These are phyloP conservation scores for Pseudochirops corinnae DNA, from an alignment of 2,797 vertebrate species.

Conservation along the genomic window DNA sequence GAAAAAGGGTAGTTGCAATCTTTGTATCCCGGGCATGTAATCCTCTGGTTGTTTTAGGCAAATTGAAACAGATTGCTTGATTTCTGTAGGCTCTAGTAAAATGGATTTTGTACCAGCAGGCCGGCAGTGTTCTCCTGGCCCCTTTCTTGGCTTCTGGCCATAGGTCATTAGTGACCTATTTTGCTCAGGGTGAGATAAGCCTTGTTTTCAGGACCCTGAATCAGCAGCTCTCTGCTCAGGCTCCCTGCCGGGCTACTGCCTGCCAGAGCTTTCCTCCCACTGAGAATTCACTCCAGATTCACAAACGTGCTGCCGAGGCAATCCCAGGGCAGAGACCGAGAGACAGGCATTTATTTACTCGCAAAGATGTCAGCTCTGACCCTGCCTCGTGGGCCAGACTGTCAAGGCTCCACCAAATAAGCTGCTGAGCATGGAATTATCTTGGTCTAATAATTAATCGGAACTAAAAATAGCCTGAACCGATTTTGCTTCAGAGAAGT, in stretches of 20 bases:
- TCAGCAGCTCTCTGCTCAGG: slow-evolving; percentile 81
- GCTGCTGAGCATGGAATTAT: slow-evolving; percentile 74
- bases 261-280: slow-evolving; percentile 26
- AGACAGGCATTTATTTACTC: neutral
- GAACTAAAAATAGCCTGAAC: slow-evolving; percentile 72
- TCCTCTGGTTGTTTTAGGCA: slow-evolving; percentile 72
- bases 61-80: slow-evolving; percentile 77
- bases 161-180: slow-evolving; percentile 86
- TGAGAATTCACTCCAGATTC: slow-evolving; percentile 39
- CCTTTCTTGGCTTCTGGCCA: slow-evolving; percentile 80
- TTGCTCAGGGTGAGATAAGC: slow-evolving; percentile 81
- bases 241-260: slow-evolving; percentile 59
- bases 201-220: slow-evolving; percentile 80
- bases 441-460: slow-evolving; percentile 73
- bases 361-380: slow-evolving; percentile 54
- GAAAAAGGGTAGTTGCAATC: slow-evolving; percentile 57
- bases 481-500: slow-evolving; percentile 64
- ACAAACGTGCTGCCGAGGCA: slow-evolving; percentile 21
- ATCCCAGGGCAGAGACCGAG: accelerated
- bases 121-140: slow-evolving; percentile 74
- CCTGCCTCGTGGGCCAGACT: slow-evolving; percentile 59
- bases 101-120: slow-evolving; percentile 73
- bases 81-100: slow-evolving; percentile 75
- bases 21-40: slow-evolving; percentile 53
- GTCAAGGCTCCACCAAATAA: slow-evolving; percentile 31